Base-by-base conservation (phyloP, 2,888 invertebrate genomes). In the Bimastos eiseni region DNA sequence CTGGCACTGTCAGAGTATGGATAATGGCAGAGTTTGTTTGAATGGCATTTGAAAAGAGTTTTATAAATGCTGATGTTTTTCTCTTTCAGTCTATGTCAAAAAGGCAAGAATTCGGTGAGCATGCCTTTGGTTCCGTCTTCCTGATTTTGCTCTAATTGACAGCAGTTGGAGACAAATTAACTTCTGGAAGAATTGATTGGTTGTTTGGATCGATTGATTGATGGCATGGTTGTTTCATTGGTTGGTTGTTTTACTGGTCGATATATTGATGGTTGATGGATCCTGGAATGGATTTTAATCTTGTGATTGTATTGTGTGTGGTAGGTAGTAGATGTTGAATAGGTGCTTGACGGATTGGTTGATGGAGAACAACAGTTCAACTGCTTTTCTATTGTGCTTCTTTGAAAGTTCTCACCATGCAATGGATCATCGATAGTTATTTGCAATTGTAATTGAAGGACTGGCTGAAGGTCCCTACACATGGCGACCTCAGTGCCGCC, bases 21-120 rank as follows among this genome's bases (percentile, higher is more conserved):
- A 21, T 15, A 49, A 24, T 49, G 21, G 1, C 21, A 49, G 19
- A 21, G 21, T 49, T 49, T 49, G 49, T 24, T 49, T 49, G 21
- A 49, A 49, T 17, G 49, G 21, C 49, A 49, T 24, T 49, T 49
- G 49, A 49, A 49, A 49, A 49, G n/a, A 3, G 70, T n/a, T 70
- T 70, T 70, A 11, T n/a, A n/a, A 70, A 70, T 70, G 70, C n/a
- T 5, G 70, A 70, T 70, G n/a, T 70, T 30, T 49, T n/a, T 70
- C 70, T 70, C 13, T 55, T 86, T 33, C 86, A 86, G 86, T 86
- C 86, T 86, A 36, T 86, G 86, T 86, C 34, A 86, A 24, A 86
- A 86, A 86, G 34, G 36, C 34, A 86, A 4, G 19, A 86, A 37
- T 86, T 86, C 34, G 86, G 86, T 86, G 30, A 86, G 86, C 21